A percentile compares a stretch with the other conserved stretches of the same genome.
Conservation (phyloP, 1,140 invertebrate genomes). For the Cydia amplana region DNA sequence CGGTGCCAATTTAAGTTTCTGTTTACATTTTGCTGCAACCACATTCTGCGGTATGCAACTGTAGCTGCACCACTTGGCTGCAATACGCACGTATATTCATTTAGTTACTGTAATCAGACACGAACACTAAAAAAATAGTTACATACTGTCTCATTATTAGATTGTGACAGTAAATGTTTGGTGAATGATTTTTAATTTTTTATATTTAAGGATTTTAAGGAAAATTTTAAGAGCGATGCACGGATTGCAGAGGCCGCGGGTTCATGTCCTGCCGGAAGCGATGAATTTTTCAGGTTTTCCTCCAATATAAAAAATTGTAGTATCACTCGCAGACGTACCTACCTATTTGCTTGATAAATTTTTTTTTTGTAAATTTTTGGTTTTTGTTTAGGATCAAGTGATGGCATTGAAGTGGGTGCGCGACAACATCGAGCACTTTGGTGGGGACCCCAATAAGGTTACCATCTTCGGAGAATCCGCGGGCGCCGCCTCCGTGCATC, state of each 20-base stretch:
- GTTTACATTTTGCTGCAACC: slow-evolving; percentile 5
- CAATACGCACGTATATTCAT: neutral
- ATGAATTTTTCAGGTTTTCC: too few species aligned
- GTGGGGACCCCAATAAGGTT: slow-evolving; percentile 70
- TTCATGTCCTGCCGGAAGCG: too few species aligned
- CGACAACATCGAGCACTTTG: slow-evolving; percentile 74
- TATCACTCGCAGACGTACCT: too few species aligned
- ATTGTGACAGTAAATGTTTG: neutral
- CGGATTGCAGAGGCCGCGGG: too few species aligned
- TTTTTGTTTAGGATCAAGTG: slow-evolving; percentile 68
- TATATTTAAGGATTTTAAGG: too few species aligned
- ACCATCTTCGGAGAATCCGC: slow-evolving; percentile 81
- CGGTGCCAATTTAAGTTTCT: neutral
- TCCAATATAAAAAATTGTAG: too few species aligned
- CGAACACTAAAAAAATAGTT: neutral
- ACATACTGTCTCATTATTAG: neutral
- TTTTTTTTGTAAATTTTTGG: neutral
- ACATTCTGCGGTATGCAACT: slow-evolving; percentile 24
- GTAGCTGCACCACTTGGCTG: neutral
- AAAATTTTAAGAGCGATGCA: too few species aligned
- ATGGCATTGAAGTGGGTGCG: slow-evolving; percentile 74
- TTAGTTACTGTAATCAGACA: neutral
- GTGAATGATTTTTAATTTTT: neutral
- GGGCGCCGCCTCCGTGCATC: slow-evolving; percentile 75
- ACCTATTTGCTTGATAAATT: too few species aligned